phyloP scores from a whole-genome alignment of 37 sponge, comb jelly and placozoan species.

The Halisarca cf. caerulea region DNA sequence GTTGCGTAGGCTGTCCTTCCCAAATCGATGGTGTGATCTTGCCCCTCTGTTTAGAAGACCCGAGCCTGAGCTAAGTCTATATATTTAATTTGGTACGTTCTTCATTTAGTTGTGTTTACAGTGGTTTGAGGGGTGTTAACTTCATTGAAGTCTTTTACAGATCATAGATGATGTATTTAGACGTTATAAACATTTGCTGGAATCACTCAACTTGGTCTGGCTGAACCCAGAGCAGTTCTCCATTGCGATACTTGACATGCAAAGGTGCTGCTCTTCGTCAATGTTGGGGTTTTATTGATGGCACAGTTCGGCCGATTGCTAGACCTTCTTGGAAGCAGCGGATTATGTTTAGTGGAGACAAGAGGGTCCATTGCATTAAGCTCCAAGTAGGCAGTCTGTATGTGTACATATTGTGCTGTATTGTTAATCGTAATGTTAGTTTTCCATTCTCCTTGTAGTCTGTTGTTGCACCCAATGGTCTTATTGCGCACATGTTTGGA shows the following conservation, averaged over 20 bases:
- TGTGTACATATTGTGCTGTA: not conserved
- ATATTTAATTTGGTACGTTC: not conserved
- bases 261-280: not conserved
- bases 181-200: not conserved
- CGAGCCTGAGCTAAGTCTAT: not conserved
- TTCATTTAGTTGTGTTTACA: not conserved
- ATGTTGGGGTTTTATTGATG: not conserved
- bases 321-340: not conserved
- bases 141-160: too few relatives aligned
- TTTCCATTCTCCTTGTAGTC: not conserved
- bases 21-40: not conserved
- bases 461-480: not conserved
- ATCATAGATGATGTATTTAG: not conserved
- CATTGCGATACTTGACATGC: not conserved
- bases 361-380: not conserved
- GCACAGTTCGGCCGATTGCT: not conserved
- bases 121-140: not conserved
- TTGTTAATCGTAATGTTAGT: not conserved
- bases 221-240: not conserved
- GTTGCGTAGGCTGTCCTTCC: not conserved
- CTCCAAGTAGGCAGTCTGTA: not conserved
- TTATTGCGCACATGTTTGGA: not conserved
- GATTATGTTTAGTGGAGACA: not conserved
- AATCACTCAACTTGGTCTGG: not conserved
- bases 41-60: not conserved